Percentiles rank a stretch among this genome's conserved stretches.
Evolutionary conservation across 1,140 invertebrate genomes (phyloP).

Genomic region (Ostrea edulis): DNA sequence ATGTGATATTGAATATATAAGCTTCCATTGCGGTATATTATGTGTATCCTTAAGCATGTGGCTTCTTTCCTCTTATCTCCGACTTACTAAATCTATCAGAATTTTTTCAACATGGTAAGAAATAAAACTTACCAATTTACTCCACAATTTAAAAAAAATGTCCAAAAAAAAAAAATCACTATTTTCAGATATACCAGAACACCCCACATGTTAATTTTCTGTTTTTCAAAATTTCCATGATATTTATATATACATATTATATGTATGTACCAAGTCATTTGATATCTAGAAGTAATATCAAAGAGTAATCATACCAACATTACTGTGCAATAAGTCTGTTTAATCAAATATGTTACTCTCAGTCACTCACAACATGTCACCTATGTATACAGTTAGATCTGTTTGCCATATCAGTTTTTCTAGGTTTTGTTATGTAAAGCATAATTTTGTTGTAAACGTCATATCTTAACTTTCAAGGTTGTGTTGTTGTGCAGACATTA

Average conservation of each 20-base stretch:
- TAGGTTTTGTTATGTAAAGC: slow-evolving; percentile 11
- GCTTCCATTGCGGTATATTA: slow-evolving; percentile 22
- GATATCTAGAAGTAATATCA: slow-evolving; percentile 19
- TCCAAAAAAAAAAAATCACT: background rate
- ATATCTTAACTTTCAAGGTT: slow-evolving; percentile 14
- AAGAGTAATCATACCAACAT: background rate
- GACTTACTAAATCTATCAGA: too few species aligned
- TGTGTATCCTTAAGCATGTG: slow-evolving; percentile 17
- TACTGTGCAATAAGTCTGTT: background rate
- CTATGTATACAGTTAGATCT: background rate
- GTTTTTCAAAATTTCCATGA: background rate
- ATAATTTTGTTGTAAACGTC: slow-evolving; percentile 21
- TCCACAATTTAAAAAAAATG: background rate
- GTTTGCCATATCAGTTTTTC: slow-evolving; percentile 2
- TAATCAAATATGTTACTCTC: background rate
- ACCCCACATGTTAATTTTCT: background rate
- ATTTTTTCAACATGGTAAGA: background rate
- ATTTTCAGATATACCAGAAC: background rate
- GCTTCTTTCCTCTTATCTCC: background rate
- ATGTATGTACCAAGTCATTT: background rate
- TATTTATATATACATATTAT: background rate
- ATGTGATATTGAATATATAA: slow-evolving; percentile 24
- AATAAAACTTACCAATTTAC: background rate
- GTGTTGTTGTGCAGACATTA: background rate
- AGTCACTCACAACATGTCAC: background rate